phyloP scores from a whole-genome alignment of 2,888 invertebrate species.

The Eurytoma californica region DNA sequence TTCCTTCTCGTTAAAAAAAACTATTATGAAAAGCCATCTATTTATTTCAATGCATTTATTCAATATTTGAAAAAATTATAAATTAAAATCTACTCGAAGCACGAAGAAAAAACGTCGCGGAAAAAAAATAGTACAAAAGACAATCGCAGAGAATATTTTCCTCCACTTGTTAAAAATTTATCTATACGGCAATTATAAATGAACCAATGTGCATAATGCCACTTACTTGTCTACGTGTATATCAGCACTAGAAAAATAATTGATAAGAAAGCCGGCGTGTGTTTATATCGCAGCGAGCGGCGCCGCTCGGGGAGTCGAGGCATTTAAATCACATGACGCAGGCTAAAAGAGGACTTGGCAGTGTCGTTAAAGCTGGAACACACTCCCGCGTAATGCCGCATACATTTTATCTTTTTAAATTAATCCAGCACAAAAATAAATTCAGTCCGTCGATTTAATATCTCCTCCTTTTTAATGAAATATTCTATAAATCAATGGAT shows the following conservation, averaged over 20 bases:
- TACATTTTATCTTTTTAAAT: too few species aligned
- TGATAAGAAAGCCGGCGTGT: conserved; percentile 34
- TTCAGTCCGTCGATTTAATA: too few species aligned
- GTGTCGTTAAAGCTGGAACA: not conserved
- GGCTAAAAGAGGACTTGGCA: conserved; percentile 47
- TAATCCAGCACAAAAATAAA: too few species aligned
- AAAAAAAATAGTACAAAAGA: too few species aligned
- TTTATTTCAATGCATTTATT: too few species aligned
- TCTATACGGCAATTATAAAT: not conserved
- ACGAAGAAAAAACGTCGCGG: too few species aligned
- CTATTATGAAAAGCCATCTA: not conserved
- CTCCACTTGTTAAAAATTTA: not conserved
- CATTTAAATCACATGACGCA: conserved; percentile 59
- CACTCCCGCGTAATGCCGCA: too few species aligned
- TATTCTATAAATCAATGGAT: too few species aligned
- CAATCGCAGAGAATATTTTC: not conserved
- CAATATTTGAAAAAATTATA: too few species aligned
- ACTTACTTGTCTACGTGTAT: not conserved
- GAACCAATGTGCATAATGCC: not conserved
- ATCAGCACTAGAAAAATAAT: conserved; percentile 38
- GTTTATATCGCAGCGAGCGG: conserved; percentile 20
- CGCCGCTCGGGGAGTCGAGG: conserved; percentile 35
- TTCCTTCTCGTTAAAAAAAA: conserved; percentile 2
- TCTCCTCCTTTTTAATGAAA: too few species aligned
- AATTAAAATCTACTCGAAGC: too few species aligned